phyloP scores from a whole-genome alignment of 2,113 vertebrate genomes.

The Neogobius melanostomus region DNA sequence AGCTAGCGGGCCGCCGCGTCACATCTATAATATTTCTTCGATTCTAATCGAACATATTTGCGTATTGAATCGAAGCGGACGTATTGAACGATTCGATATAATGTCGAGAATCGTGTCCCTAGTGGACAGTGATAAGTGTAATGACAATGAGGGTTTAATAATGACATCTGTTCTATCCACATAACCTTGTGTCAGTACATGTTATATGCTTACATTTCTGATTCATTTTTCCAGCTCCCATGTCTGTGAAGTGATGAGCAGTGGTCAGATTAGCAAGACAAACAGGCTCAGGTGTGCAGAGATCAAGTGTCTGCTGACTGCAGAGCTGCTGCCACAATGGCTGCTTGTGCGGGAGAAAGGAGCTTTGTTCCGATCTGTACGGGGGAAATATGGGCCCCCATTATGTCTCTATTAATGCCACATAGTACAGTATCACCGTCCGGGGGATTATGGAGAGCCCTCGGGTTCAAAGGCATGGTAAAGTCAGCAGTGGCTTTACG shows the following conservation, averaged over 20 bases:
- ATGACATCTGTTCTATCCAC: too few relatives aligned
- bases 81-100: too few relatives aligned
- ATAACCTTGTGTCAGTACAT: too few relatives aligned
- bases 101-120: too few relatives aligned
- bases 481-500: not conserved
- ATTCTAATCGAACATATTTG: too few relatives aligned
- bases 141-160: too few relatives aligned
- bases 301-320: constrained; percentile 30
- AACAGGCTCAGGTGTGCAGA: constrained; percentile 36
- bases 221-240: too few relatives aligned
- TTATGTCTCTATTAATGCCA: constrained; percentile 13
- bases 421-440: constrained; percentile 19
- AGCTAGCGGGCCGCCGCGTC: too few relatives aligned
- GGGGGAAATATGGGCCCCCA: constrained; percentile 13
- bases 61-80: too few relatives aligned
- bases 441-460: constrained; percentile 6
- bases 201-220: too few relatives aligned
- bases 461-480: not conserved
- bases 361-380: constrained; percentile 24
- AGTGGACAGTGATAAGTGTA: too few relatives aligned
- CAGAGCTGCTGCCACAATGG: constrained; percentile 24
- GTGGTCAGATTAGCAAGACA: constrained; percentile 25
- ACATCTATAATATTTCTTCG: too few relatives aligned
- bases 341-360: constrained; percentile 33
- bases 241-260: constrained; percentile 7